Conservation (phyloP, 2,113 vertebrate genomes). For the Lepus americanus region DNA sequence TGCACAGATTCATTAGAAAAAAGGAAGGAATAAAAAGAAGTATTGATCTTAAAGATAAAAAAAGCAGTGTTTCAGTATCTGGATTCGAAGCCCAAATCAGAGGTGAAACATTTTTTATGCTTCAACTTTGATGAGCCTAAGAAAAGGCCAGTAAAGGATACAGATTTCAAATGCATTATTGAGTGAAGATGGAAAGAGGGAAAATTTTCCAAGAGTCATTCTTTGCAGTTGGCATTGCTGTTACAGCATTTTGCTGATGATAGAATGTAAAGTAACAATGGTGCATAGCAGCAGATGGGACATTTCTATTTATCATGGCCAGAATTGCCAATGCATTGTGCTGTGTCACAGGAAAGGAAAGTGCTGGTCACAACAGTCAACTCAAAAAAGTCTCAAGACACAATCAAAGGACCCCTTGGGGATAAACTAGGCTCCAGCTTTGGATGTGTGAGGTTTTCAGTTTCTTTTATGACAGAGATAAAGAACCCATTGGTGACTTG, state of each 20-base stretch:
- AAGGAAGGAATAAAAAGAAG: constrained; percentile 56
- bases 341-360: constrained; percentile 33
- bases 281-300: background rate
- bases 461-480: background rate
- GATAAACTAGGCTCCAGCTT: background rate
- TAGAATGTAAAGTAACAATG: constrained; percentile 42
- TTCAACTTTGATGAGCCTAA: constrained; percentile 11
- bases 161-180: background rate
- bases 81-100: constrained; percentile 46
- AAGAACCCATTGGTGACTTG: background rate
- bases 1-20: constrained; percentile 42
- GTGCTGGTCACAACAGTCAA: background rate
- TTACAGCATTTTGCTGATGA: background rate
- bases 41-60: constrained; percentile 56
- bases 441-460: background rate
- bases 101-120: constrained; percentile 61
- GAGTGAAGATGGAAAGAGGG: constrained; percentile 37
- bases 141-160: constrained; percentile 30
- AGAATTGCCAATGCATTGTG: constrained; percentile 53
- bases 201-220: background rate
- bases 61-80: constrained; percentile 50
- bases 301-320: background rate
- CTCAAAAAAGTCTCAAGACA: constrained; percentile 19
- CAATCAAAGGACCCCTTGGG: background rate
- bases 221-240: constrained; percentile 4